phyloP scores from a whole-genome alignment of 2,113 vertebrate genomes.

The Nothocercus julius region DNA sequence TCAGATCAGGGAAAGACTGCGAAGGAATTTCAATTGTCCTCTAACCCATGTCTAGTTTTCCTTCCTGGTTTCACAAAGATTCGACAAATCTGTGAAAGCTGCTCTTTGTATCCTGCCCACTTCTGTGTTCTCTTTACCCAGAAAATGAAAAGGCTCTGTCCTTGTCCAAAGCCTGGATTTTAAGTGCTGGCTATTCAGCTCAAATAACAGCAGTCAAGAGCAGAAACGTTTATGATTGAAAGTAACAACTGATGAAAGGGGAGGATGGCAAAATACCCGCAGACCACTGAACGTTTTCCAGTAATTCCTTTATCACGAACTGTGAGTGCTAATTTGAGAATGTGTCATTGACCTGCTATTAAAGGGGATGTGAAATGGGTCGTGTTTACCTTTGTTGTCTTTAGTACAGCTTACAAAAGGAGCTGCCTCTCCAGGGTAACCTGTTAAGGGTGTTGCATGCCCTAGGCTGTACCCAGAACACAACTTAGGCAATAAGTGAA shows the following conservation, averaged over 20 bases:
- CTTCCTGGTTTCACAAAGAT: background rate
- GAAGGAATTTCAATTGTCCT: background rate
- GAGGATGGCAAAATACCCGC: conserved; percentile 1
- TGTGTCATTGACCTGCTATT: background rate
- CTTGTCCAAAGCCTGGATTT: background rate
- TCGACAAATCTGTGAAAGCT: rapidly evolving
- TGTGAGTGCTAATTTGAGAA: background rate
- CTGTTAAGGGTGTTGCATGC: rapidly evolving
- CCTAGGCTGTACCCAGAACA: background rate
- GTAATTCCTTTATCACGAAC: background rate
- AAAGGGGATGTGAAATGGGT: background rate
- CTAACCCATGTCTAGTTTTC: background rate
- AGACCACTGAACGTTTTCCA: background rate
- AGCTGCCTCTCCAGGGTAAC: background rate
- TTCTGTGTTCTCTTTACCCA: background rate
- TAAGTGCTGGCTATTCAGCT: background rate
- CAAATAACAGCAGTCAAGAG: background rate
- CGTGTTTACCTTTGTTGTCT: background rate
- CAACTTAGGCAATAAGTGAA: background rate
- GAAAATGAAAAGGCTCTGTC: background rate
- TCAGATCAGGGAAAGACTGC: background rate
- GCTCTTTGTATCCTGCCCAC: background rate
- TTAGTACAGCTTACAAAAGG: background rate
- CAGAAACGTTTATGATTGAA: background rate
- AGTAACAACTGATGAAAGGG: background rate